These are phyloP conservation scores for Phoebastria nigripes DNA, from an alignment of 2,797 vertebrate species.

Conservation along the genomic window DNA sequence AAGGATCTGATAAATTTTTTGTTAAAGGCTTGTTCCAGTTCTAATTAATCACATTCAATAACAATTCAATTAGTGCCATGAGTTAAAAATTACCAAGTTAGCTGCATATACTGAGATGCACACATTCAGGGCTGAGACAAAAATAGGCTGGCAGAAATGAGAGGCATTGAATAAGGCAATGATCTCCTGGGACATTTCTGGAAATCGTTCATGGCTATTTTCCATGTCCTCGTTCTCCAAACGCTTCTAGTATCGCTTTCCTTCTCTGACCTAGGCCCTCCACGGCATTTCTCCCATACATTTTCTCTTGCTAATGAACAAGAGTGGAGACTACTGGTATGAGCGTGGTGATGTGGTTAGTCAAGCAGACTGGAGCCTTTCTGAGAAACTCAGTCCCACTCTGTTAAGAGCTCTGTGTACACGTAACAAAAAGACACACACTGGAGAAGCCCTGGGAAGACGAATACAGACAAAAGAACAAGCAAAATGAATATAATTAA, in stretches of 20 bases:
- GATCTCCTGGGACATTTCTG: slow-evolving; percentile 31
- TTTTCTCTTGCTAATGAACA: background rate
- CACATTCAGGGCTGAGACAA: background rate
- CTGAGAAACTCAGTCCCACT: background rate
- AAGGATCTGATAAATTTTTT: slow-evolving; percentile 29
- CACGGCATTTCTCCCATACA: background rate
- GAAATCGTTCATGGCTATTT: slow-evolving; percentile 14
- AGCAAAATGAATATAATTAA: background rate
- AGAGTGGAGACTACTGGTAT: background rate
- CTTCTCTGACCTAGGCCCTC: background rate
- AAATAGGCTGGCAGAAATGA: slow-evolving; percentile 39
- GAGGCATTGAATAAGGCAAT: slow-evolving; percentile 14
- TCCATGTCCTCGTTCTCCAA: background rate
- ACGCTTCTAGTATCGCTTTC: background rate
- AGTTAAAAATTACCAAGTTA: slow-evolving; percentile 62
- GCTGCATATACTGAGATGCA: background rate
- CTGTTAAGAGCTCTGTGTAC: background rate
- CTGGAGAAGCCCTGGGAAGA: background rate
- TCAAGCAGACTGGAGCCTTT: background rate
- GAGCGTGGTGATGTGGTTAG: background rate
- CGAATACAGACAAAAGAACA: background rate
- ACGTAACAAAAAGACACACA: background rate
- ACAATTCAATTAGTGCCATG: slow-evolving; percentile 46
- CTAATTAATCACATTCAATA: slow-evolving; percentile 56
- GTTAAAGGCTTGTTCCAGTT: slow-evolving; percentile 18